These are phyloP conservation scores for Drosophila sp. DNA, from an alignment of 1,140 invertebrate genomes.

Conservation along the genomic window DNA sequence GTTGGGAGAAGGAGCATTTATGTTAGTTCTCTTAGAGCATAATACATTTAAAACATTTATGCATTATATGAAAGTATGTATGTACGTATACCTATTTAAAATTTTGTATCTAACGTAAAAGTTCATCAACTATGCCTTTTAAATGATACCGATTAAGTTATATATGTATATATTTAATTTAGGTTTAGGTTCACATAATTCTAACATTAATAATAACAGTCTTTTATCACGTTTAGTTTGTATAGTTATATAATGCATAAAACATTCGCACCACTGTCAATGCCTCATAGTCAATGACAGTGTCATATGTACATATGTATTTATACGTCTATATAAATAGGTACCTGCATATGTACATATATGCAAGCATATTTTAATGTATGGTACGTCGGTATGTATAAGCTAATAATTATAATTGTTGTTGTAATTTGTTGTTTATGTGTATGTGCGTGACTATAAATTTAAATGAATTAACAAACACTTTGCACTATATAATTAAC, in stretches of 20 bases:
- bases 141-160: conserved; percentile 50
- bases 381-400: conserved; percentile 9
- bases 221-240: conserved; percentile 81
- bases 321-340: conserved; percentile 1
- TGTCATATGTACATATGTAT: conserved; percentile 6
- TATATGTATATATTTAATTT: conserved; percentile 38
- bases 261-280: conserved; percentile 1
- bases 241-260: conserved; percentile 14
- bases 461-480: conserved; percentile 52
- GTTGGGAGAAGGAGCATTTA: not conserved
- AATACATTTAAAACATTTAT: conserved; percentile 49
- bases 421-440: conserved; percentile 31
- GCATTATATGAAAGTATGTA: conserved; percentile 17
- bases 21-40: conserved; percentile 30
- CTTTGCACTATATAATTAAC: conserved; percentile 53
- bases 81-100: conserved; percentile 23
- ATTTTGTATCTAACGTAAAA: conserved; percentile 36
- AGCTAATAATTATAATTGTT: conserved; percentile 39
- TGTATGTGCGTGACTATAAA: conserved; percentile 36
- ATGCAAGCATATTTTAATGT: not conserved
- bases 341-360: conserved; percentile 1
- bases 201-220: conserved; percentile 68
- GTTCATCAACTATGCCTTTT: conserved; percentile 40
- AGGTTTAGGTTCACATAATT: conserved; percentile 19
- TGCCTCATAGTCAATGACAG: conserved; percentile 7